These are phyloP conservation scores for Dendrolimus punctatus DNA, from an alignment of 1,140 invertebrate species.

Conservation along the genomic window DNA sequence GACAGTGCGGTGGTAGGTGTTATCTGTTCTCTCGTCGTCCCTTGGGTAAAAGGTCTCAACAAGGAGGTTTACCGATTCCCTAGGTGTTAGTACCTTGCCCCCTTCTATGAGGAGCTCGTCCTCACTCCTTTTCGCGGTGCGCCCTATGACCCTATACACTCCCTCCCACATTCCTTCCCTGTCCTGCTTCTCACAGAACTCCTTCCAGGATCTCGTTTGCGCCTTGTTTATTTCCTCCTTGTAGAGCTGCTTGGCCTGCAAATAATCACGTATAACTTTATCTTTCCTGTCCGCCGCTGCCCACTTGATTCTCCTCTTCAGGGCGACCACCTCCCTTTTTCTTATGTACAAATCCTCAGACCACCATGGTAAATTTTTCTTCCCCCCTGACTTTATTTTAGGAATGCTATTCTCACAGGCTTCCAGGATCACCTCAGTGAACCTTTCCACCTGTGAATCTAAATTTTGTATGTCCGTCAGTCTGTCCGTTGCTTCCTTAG, in stretches of 20 bases:
- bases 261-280: slow-evolving; percentile 9
- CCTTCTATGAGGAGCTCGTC: slow-evolving; percentile 4
- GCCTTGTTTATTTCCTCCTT: slow-evolving; percentile 3
- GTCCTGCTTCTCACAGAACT: slow-evolving; percentile 7
- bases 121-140: slow-evolving; percentile 8
- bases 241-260: slow-evolving; percentile 9
- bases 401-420: slow-evolving; percentile 8
- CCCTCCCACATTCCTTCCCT: not conserved
- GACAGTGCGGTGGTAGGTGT: not conserved
- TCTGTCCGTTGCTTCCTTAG: slow-evolving; percentile 1
- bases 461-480: slow-evolving; percentile 7
- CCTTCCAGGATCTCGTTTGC: slow-evolving; percentile 8
- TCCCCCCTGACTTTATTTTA: slow-evolving; percentile 2
- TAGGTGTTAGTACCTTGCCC: not conserved
- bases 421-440: slow-evolving; percentile 4
- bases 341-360: slow-evolving; percentile 1
- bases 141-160: slow-evolving; percentile 6
- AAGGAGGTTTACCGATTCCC: slow-evolving; percentile 9
- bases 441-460: slow-evolving; percentile 3
- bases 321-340: slow-evolving; percentile 6
- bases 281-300: slow-evolving; percentile 7
- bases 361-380: slow-evolving; percentile 16
- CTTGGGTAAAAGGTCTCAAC: slow-evolving; percentile 15
- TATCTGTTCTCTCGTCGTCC: slow-evolving; percentile 6
- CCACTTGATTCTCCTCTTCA: not conserved